These are phyloP conservation scores for Gadus chalcogrammus DNA, from an alignment of 2,113 vertebrate species.

Conservation along the genomic window DNA sequence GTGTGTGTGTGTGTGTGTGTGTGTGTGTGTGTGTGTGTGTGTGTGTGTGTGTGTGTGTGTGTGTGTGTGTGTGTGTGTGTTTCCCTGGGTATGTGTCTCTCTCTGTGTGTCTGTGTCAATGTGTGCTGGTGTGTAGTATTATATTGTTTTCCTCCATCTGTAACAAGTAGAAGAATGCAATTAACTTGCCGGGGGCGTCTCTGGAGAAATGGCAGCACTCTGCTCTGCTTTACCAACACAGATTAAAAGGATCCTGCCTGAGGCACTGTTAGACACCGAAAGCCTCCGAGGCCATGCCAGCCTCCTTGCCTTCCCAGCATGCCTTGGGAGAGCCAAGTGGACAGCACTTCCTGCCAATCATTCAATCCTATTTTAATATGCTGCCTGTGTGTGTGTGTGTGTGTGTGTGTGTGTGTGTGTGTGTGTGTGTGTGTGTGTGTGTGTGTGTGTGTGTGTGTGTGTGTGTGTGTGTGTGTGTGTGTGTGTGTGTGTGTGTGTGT, in stretches of 20 bases:
- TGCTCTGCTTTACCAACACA: slow-evolving; percentile 60
- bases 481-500: not conserved
- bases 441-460: slow-evolving; percentile 16
- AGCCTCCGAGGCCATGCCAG: slow-evolving; percentile 49
- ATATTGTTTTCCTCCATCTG: slow-evolving; percentile 25
- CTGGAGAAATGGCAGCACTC: slow-evolving; percentile 57
- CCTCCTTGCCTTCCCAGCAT: slow-evolving; percentile 45
- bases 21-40: slow-evolving; percentile 9
- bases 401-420: slow-evolving; percentile 10
- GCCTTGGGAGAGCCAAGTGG: slow-evolving; percentile 45
- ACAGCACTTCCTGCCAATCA: slow-evolving; percentile 54
- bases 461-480: not conserved
- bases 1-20: slow-evolving; percentile 15
- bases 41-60: slow-evolving; percentile 31
- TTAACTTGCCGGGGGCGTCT: slow-evolving; percentile 65
- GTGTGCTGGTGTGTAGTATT: slow-evolving; percentile 14
- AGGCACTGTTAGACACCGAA: slow-evolving; percentile 57
- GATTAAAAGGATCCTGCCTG: slow-evolving; percentile 62
- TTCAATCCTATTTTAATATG: slow-evolving; percentile 15
- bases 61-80: slow-evolving; percentile 3
- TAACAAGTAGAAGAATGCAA: slow-evolving; percentile 70
- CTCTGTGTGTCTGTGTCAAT: slow-evolving; percentile 11
- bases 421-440: slow-evolving; percentile 11
- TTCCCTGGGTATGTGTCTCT: slow-evolving; percentile 9
- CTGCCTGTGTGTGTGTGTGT: slow-evolving; percentile 4